Evolutionary conservation across 2,113 vertebrate species (phyloP).

Genomic region (Heliornis fulica): DNA sequence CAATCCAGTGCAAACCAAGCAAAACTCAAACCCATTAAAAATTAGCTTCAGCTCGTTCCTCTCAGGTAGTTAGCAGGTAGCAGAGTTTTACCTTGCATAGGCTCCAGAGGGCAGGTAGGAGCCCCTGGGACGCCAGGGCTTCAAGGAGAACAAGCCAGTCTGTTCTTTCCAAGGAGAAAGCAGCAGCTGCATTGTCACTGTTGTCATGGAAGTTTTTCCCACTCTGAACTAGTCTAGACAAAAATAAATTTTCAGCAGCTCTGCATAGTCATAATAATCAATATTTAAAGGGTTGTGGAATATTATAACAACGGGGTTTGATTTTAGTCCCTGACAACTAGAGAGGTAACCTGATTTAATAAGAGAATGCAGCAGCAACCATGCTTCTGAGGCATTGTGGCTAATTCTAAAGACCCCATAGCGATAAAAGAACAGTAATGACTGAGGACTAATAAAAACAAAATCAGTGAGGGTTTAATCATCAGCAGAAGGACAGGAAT

Average conservation of each 20-base stretch:
- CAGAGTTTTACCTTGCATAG: not conserved
- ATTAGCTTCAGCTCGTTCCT: not conserved
- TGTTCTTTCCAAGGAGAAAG: not conserved
- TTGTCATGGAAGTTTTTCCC: conserved; percentile 15
- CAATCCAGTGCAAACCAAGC: not conserved
- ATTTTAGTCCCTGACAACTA: conserved; percentile 7
- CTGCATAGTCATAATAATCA: not conserved
- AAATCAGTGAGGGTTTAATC: conserved; percentile 26
- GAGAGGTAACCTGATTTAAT: conserved; percentile 33
- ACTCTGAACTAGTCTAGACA: not conserved
- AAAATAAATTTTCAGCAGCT: conserved; percentile 12
- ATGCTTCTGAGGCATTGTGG: not conserved
- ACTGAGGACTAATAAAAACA: conserved; percentile 55
- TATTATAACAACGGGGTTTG: conserved; percentile 22
- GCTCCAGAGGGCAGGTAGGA: not conserved
- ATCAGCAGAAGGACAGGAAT: conserved; percentile 37
- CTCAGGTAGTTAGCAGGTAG: not conserved
- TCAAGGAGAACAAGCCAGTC: not conserved
- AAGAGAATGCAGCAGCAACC: not conserved
- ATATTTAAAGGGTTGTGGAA: conserved; percentile 38
- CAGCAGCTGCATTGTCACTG: not conserved
- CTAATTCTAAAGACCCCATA: conserved; percentile 26
- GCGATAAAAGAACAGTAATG: conserved; percentile 47
- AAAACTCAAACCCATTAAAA: not conserved
- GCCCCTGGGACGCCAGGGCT: not conserved